A percentile compares a stretch with the other conserved stretches of the same genome.
phyloP scores from a whole-genome alignment of 2,888 invertebrate genomes.

The Stenolophus ochropezus region DNA sequence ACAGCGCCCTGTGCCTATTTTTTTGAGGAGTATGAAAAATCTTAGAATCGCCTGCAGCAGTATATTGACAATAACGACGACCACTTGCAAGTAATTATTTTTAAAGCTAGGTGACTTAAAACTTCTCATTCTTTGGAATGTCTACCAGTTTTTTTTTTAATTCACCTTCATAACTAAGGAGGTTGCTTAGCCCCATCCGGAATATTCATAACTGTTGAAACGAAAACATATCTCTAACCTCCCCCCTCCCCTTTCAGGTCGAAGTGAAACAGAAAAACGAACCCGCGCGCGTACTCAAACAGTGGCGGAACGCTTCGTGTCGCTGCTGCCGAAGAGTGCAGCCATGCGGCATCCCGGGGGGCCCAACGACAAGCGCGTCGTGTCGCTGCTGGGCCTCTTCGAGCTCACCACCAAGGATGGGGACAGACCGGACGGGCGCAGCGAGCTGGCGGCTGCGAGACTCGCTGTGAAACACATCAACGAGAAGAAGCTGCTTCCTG shows the following conservation, averaged over 20 bases:
- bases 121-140: no score
- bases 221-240: no score
- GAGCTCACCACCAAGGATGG: constrained; percentile 82
- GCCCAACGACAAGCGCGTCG: not conserved
- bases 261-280: constrained; percentile 31
- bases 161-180: no score
- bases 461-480: constrained; percentile 89
- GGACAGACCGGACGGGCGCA: constrained; percentile 81
- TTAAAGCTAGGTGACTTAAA: no score
- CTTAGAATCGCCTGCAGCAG: no score
- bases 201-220: not conserved
- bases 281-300: constrained; percentile 11
- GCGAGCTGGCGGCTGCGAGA: constrained; percentile 85
- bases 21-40: no score
- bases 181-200: no score
- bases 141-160: no score
- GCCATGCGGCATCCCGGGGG: constrained; percentile 19
- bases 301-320: constrained; percentile 36
- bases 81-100: no score
- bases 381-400: constrained; percentile 80
- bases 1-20: no score
- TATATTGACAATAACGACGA: no score
- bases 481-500: constrained; percentile 80
- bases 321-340: constrained; percentile 50
- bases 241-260: not conserved